phyloP scores from a whole-genome alignment of 2,113 vertebrate genomes.

The Daboia siamensis region DNA sequence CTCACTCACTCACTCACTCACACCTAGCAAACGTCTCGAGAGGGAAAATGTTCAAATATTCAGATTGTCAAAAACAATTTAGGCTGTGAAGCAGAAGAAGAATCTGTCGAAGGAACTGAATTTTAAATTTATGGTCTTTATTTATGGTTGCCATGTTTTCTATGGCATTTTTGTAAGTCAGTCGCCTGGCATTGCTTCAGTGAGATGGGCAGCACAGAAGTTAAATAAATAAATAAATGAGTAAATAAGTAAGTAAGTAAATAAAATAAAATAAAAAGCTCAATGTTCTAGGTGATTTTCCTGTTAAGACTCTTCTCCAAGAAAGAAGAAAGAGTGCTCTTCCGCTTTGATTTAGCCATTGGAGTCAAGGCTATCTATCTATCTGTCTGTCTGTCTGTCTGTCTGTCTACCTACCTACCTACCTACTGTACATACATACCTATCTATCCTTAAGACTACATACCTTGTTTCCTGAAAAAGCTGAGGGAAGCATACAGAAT shows the following conservation, averaged over 20 bases:
- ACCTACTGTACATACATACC: too few species aligned
- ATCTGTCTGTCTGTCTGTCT: too few species aligned
- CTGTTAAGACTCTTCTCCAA: neutral
- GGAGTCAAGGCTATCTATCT: neutral
- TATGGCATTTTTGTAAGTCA: too few species aligned
- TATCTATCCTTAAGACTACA: too few species aligned
- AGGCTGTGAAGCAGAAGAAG: neutral
- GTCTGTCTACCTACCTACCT: too few species aligned
- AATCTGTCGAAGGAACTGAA: neutral
- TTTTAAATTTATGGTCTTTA: too few species aligned
- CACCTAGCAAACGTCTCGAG: neutral
- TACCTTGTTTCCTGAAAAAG: neutral
- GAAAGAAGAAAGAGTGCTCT: neutral
- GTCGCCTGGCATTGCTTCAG: too few species aligned
- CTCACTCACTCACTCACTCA: too few species aligned
- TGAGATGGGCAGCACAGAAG: too few species aligned
- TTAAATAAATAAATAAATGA: too few species aligned
- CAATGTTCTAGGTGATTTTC: neutral
- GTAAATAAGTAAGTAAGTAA: too few species aligned
- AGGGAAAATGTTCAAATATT: neutral
- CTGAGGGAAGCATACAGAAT: neutral
- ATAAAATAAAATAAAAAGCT: neutral
- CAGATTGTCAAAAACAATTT: neutral
- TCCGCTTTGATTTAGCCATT: neutral
- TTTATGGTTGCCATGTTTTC: too few species aligned